phyloP scores from a whole-genome alignment of 2,888 invertebrate genomes.

The Drosophila birchii region DNA sequence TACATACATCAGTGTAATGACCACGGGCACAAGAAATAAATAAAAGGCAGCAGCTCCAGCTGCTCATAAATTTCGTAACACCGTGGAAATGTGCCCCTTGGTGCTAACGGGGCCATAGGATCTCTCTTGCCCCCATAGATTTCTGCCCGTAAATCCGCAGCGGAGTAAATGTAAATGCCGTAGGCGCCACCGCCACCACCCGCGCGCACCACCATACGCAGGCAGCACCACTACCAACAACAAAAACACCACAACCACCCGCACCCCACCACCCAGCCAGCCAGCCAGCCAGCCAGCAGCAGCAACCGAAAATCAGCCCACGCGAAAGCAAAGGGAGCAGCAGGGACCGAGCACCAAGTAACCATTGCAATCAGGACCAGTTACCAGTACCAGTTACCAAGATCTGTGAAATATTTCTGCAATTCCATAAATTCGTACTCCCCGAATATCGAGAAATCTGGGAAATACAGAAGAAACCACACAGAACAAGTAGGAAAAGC shows the following conservation, averaged over 20 bases:
- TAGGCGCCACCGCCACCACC: conserved; percentile 33
- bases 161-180: conserved; percentile 56
- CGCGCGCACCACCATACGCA: conserved; percentile 35
- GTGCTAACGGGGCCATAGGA: conserved; percentile 41
- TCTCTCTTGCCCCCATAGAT: conserved; percentile 22
- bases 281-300: conserved; percentile 10
- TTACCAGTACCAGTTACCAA: conserved; percentile 13
- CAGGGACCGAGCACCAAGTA: conserved; percentile 5
- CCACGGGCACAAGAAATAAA: conserved; percentile 73
- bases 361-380: conserved; percentile 17
- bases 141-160: conserved; percentile 54
- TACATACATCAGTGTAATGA: conserved; percentile 59
- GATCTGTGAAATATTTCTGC: conserved; percentile 8
- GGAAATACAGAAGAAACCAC: conserved; percentile 12
- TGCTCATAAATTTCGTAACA: conserved; percentile 62
- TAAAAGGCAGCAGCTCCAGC: conserved; percentile 67
- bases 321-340: conserved; percentile 10
- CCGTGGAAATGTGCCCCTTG: conserved; percentile 49
- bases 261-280: conserved; percentile 22
- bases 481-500: not conserved
- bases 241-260: conserved; percentile 8
- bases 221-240: conserved; percentile 25
- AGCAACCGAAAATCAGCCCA: conserved; percentile 5
- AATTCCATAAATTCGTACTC: conserved; percentile 10
- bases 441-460: conserved; percentile 10